These are phyloP conservation scores for Falco cherrug DNA, from an alignment of 2,797 vertebrate species.

Conservation along the genomic window DNA sequence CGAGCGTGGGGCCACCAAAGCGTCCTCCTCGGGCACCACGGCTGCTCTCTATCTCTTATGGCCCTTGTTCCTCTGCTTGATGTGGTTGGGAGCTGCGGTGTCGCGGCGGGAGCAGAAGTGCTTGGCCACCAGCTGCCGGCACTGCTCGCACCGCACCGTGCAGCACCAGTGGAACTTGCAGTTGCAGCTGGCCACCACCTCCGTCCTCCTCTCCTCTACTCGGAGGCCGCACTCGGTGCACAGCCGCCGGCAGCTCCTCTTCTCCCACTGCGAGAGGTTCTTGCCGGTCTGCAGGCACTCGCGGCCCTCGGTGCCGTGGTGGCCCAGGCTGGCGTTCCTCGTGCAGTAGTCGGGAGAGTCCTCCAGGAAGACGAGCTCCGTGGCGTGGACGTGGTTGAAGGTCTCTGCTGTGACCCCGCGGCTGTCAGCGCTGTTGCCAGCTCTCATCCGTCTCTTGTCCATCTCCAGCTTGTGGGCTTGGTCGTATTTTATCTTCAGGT, in stretches of 20 bases:
- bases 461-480: conserved; percentile 90
- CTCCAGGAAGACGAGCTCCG: conserved; percentile 91
- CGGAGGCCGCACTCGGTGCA: conserved; percentile 91
- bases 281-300: conserved; percentile 88
- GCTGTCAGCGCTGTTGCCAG: conserved; percentile 91
- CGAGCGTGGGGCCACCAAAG: fast-evolving
- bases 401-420: conserved; percentile 79
- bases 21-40: fast-evolving
- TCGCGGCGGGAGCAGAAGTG: conserved; percentile 84
- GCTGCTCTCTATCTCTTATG: conserved; percentile 62
- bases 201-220: conserved; percentile 83
- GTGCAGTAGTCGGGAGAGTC: conserved; percentile 94
- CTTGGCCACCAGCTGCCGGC: conserved; percentile 85
- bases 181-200: conserved; percentile 91
- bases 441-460: conserved; percentile 86
- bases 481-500: conserved; percentile 90
- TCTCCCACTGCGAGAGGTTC: conserved; percentile 84
- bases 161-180: conserved; percentile 99
- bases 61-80: conserved; percentile 68
- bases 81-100: conserved; percentile 55
- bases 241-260: conserved; percentile 86
- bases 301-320: conserved; percentile 89
- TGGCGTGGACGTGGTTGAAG: conserved; percentile 81
- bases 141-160: conserved; percentile 91
- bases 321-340: conserved; percentile 87